Evolutionary conservation across 2,113 vertebrate genomes (phyloP).

Genomic region (Glaucidium brasilianum): DNA sequence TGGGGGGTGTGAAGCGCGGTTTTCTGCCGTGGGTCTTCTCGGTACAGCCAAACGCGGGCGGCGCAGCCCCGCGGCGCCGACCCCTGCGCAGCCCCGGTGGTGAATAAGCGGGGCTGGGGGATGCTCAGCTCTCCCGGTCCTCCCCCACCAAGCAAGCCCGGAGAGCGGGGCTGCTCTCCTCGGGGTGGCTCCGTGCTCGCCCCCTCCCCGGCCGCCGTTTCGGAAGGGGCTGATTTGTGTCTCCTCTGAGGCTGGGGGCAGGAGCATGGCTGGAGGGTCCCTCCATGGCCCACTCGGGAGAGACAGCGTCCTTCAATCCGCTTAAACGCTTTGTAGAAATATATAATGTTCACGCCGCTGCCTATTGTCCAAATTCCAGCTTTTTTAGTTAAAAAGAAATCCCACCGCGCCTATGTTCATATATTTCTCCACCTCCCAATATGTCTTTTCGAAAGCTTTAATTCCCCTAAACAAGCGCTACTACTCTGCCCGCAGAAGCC

Average conservation of each 20-base stretch:
- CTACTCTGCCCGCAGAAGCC: background rate
- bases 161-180: background rate
- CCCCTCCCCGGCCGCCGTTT: background rate
- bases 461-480: background rate
- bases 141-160: background rate
- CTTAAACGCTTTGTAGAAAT: background rate
- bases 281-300: background rate
- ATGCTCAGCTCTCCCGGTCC: background rate
- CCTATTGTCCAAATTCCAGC: background rate
- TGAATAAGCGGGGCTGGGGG: background rate
- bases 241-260: background rate
- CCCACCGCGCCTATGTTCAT: background rate
- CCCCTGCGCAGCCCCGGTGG: background rate
- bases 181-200: background rate
- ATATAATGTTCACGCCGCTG: background rate
- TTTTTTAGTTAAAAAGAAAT: background rate
- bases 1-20: rapidly evolving
- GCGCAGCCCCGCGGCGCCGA: background rate
- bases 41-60: background rate
- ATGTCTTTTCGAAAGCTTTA: background rate
- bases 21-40: background rate
- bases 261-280: background rate
- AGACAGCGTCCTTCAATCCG: background rate
- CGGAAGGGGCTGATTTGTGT: background rate
- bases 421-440: background rate